A percentile compares a stretch with the other conserved stretches of the same genome.
These are phyloP conservation scores for Dynastes grantii DNA, from an alignment of 2,888 invertebrate species.

Conservation along the genomic window DNA sequence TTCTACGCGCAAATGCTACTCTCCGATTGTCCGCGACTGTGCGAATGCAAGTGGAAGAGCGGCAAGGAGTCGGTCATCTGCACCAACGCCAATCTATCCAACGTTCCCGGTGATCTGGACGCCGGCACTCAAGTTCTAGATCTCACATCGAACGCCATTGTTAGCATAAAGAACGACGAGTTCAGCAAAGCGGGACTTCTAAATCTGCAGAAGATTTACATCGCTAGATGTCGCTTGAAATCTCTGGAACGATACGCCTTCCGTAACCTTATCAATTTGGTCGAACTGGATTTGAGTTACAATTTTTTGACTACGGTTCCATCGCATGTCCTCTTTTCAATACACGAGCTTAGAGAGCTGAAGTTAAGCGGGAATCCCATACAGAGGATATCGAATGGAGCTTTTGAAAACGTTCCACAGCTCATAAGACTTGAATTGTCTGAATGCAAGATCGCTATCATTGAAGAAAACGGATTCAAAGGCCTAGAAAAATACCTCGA, in stretches of 20 bases:
- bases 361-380: conserved; percentile 85
- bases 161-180: conserved; percentile 79
- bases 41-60: conserved; percentile 92
- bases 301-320: conserved; percentile 81
- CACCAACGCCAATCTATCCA: conserved; percentile 81
- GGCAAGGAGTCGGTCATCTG: conserved; percentile 90
- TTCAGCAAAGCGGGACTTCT: conserved; percentile 83
- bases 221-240: conserved; percentile 81
- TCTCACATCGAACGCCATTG: conserved; percentile 82
- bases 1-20: conserved; percentile 69
- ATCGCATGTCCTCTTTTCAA: conserved; percentile 81
- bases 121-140: conserved; percentile 87
- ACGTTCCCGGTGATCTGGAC: conserved; percentile 83
- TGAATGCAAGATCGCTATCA: conserved; percentile 79
- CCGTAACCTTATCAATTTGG: conserved; percentile 84
- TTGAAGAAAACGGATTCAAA: conserved; percentile 81
- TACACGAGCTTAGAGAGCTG: conserved; percentile 83
- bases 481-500: conserved; percentile 83
- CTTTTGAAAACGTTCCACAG: conserved; percentile 79
- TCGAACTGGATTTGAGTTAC: conserved; percentile 86
- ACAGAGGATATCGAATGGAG: conserved; percentile 78
- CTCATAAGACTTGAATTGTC: conserved; percentile 83
- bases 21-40: conserved; percentile 82
- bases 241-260: conserved; percentile 83
- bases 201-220: conserved; percentile 86